These are phyloP conservation scores for Verasper variegatus DNA, from an alignment of 2,113 vertebrate genomes.

Conservation along the genomic window DNA sequence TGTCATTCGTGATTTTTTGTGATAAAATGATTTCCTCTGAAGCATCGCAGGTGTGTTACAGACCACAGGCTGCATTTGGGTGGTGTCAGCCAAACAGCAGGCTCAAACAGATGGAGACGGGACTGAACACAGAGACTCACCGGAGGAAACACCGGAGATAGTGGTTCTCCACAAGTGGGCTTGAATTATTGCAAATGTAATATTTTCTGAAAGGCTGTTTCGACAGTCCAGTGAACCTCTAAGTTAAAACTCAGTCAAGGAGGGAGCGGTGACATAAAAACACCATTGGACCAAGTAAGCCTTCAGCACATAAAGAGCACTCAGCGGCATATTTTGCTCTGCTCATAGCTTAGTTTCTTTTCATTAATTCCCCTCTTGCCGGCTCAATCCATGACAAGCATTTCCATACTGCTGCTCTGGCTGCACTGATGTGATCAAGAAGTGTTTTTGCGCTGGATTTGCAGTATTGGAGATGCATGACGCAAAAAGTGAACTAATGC, in stretches of 20 bases:
- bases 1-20: neutral
- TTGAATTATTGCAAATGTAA: slow-evolving; percentile 26
- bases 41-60: neutral
- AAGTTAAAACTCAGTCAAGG: slow-evolving; percentile 22
- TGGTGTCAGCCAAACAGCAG: neutral
- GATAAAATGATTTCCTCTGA: slow-evolving; percentile 2
- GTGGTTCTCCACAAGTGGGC: neutral
- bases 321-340: neutral
- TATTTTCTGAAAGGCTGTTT: slow-evolving; percentile 30
- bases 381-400: slow-evolving; percentile 29
- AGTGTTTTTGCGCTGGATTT: slow-evolving; percentile 36
- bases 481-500: slow-evolving; percentile 28
- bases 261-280: slow-evolving; percentile 1
- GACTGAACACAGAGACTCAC: neutral
- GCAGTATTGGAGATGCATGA: slow-evolving; percentile 5
- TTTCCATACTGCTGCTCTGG: slow-evolving; percentile 39
- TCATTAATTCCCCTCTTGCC: slow-evolving; percentile 36
- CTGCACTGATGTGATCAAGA: slow-evolving; percentile 49
- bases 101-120: neutral
- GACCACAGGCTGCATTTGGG: slow-evolving; percentile 9
- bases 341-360: slow-evolving; percentile 29
- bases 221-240: neutral
- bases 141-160: neutral
- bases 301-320: slow-evolving; percentile 21
- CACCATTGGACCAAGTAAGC: slow-evolving; percentile 7